Base-by-base conservation (phyloP, 2,888 invertebrate species). In the Acanthoscelides obtectus region DNA sequence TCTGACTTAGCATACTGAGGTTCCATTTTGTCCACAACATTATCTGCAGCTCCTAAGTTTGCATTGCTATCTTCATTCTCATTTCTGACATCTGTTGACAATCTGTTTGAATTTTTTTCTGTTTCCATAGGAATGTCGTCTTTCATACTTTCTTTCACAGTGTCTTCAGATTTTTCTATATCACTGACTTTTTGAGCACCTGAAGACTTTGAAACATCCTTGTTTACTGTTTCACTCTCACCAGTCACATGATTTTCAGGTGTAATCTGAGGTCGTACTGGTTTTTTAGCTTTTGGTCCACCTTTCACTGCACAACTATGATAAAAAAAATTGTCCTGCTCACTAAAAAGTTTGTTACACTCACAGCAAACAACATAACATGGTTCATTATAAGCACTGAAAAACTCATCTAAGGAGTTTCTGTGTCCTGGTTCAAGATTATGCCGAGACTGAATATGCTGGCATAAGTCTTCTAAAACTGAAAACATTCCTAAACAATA, bases 401-500 rank as follows among this genome's bases (percentile, higher is more conserved):
- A 88, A 81, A 93, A 91, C 75, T 93, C 92, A 75, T 92, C 90
- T 73, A 90, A 89, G 68, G 88, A 90, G 65, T 89, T 87, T 83
- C 90, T 93, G 75, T 89, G 88, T 75, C 89, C 90, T 79, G 93
- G 92, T 79, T 91, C 90, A 69, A 94, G 89, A 85, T 91, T 92
- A 82, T 96, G 95, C 84, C 93, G 93, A 75, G 91, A 90, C 74
- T 90, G 89, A 75, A 95, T 87, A 86, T 96, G 95, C 78, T 92
- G 87, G 66, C 93, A 91, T 65, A 96, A 86, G 80, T 93, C 92
- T 79, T 94, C 94, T 8, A 94, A 92, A 79, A 91, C 91, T 45
- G 92, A 91, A 86, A 94, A 95, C 89, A 94, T 92, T 69, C 93
- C 93, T 75, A 94, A 87, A 83, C 95, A 95, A 85, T 93, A 94